phyloP scores from a whole-genome alignment of 2,888 invertebrate genomes.

The Tuta absoluta region DNA sequence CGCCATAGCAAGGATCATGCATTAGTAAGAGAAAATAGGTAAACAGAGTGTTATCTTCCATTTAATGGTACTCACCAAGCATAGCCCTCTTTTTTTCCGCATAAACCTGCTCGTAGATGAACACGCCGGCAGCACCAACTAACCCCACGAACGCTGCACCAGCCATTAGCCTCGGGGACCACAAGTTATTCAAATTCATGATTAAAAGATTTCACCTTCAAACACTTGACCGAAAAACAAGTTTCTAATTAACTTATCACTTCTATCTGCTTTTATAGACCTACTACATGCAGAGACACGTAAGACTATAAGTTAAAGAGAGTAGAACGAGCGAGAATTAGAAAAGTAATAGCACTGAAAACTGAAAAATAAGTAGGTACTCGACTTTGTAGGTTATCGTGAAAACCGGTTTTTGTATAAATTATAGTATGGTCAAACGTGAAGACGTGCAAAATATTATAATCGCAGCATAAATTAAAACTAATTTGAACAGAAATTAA shows the following conservation, averaged over 20 bases:
- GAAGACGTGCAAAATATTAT: background rate
- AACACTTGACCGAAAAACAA: conserved; percentile 3
- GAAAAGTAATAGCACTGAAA: background rate
- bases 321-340: background rate
- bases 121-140: conserved; percentile 75
- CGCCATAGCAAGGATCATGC: too few relatives aligned
- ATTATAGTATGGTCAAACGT: background rate
- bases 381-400: conserved; percentile 5
- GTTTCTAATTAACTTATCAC: background rate
- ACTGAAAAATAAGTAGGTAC: background rate
- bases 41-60: background rate
- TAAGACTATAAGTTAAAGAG: too few relatives aligned
- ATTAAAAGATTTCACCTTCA: conserved; percentile 14
- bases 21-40: too few relatives aligned
- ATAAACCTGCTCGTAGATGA: conserved; percentile 74
- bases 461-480: background rate
- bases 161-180: conserved; percentile 64
- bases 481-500: background rate
- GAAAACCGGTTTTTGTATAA: background rate
- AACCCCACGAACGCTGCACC: conserved; percentile 76
- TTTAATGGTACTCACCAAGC: conserved; percentile 58
- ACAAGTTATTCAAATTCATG: conserved; percentile 41
- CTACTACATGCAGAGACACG: background rate
- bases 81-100: conserved; percentile 72
- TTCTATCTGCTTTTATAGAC: background rate